Evolutionary conservation across 2,888 invertebrate genomes (phyloP), one percentile per base, ranked within the genome.

Genomic region (Pyralis farinalis): DNA sequence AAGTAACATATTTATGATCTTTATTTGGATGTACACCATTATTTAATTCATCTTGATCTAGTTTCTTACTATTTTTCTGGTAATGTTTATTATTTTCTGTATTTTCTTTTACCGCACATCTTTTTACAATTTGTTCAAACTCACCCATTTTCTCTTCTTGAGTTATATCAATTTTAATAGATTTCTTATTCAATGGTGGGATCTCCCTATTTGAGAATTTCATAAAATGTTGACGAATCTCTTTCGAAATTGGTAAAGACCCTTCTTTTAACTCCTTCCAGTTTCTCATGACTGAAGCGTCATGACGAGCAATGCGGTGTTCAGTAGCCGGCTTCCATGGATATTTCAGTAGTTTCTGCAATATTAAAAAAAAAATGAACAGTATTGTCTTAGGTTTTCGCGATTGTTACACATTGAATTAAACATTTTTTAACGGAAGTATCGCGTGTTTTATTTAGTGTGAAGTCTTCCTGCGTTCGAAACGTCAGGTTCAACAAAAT

Each of bases 181-280:
- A 77, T 43, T 75, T 66, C 38, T 71, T 66, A 27, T 62, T 73
- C 7, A 87, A 47, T 2, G 87, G 85, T 38, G 85, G 83, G 49
- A 91, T 89, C 1, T 76, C 72, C 60, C 95, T 85, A 1, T 91
- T 63, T 1, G 92, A 90, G 59, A 95, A 96, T 65, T 94, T 94
- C 0, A 89, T 65, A 32, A 95, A 86, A 71, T 94, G 94, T 48
- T 90, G 63, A 32, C 70, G 63, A 12, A 94, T 49, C 1, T 85
- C 68, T 11, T 82, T 59, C 21, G 87, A 60, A 45, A 89, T 80
- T 35, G 86, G 69, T 8, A 94, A 53, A 46, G 90, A 73, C 5
- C 92, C 92, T 21, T 88, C 74, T 48, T 90, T 91, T 6, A 94
- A 88, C 47, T 90, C 78, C 40, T 89, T 79, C 96, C 96, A 96